Evolutionary conservation across 1,140 invertebrate genomes (phyloP), one percentile per base, ranked within the genome.

Genomic region (Brachystomella parvula): DNA sequence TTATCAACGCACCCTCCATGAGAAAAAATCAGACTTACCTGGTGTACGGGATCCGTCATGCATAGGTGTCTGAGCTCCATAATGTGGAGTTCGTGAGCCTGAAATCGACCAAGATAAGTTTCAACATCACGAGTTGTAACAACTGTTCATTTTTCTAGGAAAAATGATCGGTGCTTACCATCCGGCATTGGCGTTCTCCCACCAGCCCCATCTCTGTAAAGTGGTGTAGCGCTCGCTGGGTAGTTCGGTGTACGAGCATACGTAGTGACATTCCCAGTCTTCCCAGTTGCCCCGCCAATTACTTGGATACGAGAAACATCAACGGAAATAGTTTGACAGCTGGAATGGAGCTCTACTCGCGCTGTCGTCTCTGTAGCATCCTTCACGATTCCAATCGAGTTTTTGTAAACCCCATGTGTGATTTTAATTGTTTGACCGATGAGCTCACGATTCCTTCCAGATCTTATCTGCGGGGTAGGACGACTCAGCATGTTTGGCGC

Each of bases 351-450:
- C 77, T 99, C 97, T 17, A 99, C 93, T 66, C 96, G 83, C 24
- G 90, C 95, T 19, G 95, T 98, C 31, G 86, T 84, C 66, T 95
- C 93, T 0, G 93, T 99, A 0, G 94, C 93, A 78, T 99, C 96
- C 77, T 91, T 91, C 1, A 92, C 89, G 71, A 93, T 93, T 47
- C 90, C 90, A 47, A 87, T 84, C 12, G 60, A 69, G 81, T 90
- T 91, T 83, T 99, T 99, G 80, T 96, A 98, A 0, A 94, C 92
- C 0, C 97, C 97, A 70, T 92, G 87, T 1, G 90, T 96, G 73
- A 99, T 98, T 79, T 96, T 96, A 47, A 99, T 97, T 0, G 94
- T 98, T 66, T 93, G 90, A 3, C 96, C 96, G 76, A 99, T 94
- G 12, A 99, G 81, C 68, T 94, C 90, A 12, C 89, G 82, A 78